These are phyloP conservation scores for Gopherus flavomarginatus DNA, from an alignment of 2,113 vertebrate genomes.

Conservation along the genomic window DNA sequence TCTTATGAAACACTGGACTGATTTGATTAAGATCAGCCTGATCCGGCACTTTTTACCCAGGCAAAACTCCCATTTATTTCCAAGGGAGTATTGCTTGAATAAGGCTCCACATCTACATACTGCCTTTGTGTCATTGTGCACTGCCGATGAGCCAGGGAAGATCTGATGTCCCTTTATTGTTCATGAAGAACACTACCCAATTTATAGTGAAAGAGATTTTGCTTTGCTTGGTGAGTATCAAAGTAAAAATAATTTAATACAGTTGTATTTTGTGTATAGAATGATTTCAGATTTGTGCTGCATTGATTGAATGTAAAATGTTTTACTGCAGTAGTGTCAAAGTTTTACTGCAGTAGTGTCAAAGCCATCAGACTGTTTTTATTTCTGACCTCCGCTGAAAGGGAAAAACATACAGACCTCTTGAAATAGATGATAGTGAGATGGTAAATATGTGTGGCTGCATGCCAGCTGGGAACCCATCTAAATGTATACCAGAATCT, in stretches of 20 bases:
- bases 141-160: background rate
- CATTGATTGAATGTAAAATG: background rate
- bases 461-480: background rate
- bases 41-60: background rate
- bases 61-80: background rate
- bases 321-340: background rate
- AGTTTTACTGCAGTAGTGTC: background rate
- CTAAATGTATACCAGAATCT: background rate
- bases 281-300: background rate
- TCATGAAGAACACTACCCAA: background rate
- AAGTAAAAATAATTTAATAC: conserved; percentile 15
- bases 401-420: background rate
- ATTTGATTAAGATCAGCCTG: background rate
- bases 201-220: background rate
- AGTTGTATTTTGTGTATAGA: background rate
- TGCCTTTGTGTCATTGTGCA: background rate
- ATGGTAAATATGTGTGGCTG: background rate
- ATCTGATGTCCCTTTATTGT: background rate
- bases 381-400: background rate
- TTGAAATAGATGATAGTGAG: background rate
- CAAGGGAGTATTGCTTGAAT: background rate
- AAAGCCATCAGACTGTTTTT: background rate
- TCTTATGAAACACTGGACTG: background rate
- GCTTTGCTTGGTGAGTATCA: background rate
- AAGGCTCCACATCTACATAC: accelerated